Percentiles rank a stretch among this genome's conserved stretches.
Evolutionary conservation across 2,888 invertebrate genomes (phyloP).

Genomic region (Apoda limacodes): DNA sequence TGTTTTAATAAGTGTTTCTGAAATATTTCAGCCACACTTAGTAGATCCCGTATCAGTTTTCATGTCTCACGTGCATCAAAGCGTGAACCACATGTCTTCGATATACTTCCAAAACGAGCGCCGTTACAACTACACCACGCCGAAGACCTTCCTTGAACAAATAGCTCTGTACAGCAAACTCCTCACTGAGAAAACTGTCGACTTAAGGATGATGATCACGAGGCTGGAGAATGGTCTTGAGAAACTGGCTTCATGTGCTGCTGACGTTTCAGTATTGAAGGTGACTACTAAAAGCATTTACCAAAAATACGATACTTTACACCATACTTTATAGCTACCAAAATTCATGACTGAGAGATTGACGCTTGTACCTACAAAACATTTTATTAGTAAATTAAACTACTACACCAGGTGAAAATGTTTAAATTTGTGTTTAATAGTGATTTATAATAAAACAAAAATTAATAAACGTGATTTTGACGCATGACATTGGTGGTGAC

Average conservation of each 20-base stretch:
- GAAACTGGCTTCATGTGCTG: slow-evolving; percentile 87
- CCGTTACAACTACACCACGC: slow-evolving; percentile 95
- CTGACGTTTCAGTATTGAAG: slow-evolving; percentile 89
- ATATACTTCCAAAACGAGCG: slow-evolving; percentile 86
- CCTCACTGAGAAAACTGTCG: slow-evolving; percentile 73
- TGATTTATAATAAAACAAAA: too few species aligned
- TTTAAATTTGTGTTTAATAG: too few species aligned
- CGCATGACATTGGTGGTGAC: too few species aligned
- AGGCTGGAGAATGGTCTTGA: slow-evolving; percentile 90
- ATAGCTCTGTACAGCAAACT: slow-evolving; percentile 85
- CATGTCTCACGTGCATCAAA: slow-evolving; percentile 91
- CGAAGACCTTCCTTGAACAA: slow-evolving; percentile 94
- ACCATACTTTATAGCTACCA: slow-evolving; percentile 2
- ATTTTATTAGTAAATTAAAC: too few species aligned
- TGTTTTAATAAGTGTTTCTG: slow-evolving; percentile 3
- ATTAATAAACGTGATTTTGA: too few species aligned
- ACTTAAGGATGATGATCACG: slow-evolving; percentile 79
- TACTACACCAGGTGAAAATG: too few species aligned
- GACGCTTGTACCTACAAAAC: too few species aligned
- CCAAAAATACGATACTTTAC: too few species aligned
- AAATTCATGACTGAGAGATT: too few species aligned
- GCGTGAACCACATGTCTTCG: slow-evolving; percentile 87
- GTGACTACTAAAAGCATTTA: slow-evolving; percentile 29
- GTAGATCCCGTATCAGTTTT: slow-evolving; percentile 80
- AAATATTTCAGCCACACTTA: slow-evolving; percentile 54